Conservation (phyloP, 2,797 vertebrate species). For the Malurus splendens region DNA sequence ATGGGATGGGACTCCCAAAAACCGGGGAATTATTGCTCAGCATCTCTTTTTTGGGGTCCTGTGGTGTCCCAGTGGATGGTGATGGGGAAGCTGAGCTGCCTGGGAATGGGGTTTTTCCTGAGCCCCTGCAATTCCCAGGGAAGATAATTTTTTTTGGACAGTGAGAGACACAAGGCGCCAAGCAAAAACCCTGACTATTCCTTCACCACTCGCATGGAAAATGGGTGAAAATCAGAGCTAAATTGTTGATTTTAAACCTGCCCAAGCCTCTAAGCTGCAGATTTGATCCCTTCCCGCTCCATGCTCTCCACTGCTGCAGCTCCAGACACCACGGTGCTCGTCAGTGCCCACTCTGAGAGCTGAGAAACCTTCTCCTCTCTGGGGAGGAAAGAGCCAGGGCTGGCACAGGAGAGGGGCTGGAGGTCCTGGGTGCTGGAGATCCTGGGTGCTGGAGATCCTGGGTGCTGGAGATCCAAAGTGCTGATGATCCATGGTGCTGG, state of each 20-base stretch:
- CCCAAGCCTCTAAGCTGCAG: background rate
- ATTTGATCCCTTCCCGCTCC: background rate
- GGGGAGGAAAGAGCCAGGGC: background rate
- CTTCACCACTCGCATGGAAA: background rate
- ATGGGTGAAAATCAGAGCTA: background rate
- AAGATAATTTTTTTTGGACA: too few relatives aligned
- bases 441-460: too few relatives aligned
- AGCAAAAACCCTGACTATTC: background rate
- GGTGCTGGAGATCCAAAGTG: background rate
- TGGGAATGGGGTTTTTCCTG: background rate
- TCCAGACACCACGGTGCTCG: background rate
- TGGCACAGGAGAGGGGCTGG: background rate
- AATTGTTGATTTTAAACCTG: background rate
- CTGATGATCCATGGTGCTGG: background rate
- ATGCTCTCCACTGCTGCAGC: background rate
- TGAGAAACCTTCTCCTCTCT: background rate
- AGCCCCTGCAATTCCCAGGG: background rate
- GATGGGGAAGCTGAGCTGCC: background rate
- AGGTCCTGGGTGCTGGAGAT: background rate
- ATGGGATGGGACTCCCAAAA: background rate
- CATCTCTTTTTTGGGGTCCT: background rate
- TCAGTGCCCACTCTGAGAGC: background rate
- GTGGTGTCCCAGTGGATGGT: background rate
- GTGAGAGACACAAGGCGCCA: background rate
- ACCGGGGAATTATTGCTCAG: background rate